phyloP scores from a whole-genome alignment of 2,797 vertebrate genomes.

The Poecilia picta region DNA sequence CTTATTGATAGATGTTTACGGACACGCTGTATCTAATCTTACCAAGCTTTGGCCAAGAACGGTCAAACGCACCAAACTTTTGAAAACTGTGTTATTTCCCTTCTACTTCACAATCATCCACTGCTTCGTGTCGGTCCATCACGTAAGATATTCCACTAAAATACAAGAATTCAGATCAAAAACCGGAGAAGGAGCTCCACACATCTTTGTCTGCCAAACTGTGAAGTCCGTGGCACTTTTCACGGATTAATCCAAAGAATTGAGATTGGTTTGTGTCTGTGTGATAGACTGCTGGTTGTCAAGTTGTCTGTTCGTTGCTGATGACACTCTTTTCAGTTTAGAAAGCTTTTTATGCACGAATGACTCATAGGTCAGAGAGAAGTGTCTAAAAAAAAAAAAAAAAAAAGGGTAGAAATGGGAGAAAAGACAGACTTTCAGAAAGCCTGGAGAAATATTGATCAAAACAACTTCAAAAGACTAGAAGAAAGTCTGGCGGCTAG shows the following conservation, averaged over 20 bases:
- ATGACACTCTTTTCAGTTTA: neutral
- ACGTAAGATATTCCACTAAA: neutral
- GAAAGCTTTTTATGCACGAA: neutral
- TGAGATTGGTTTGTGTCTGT: neutral
- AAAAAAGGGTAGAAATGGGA: neutral
- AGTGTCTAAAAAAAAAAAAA: neutral
- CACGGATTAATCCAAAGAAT: neutral
- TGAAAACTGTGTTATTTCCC: neutral
- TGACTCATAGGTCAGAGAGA: slow-evolving; percentile 1
- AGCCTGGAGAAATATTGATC: slow-evolving; percentile 5
- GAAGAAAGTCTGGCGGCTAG: neutral
- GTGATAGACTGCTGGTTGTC: neutral
- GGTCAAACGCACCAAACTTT: neutral
- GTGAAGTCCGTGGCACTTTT: neutral
- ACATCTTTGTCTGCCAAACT: neutral
- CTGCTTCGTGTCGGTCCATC: neutral
- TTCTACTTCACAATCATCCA: neutral
- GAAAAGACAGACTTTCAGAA: neutral
- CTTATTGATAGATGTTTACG: neutral
- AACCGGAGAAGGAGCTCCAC: neutral
- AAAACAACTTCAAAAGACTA: neutral
- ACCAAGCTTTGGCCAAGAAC: neutral
- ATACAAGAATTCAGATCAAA: neutral
- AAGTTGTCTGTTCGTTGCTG: neutral
- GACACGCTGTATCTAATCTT: neutral